Conservation (phyloP, 53 echinoderm and acorn worm genomes). For the Echinarachnius parma region DNA sequence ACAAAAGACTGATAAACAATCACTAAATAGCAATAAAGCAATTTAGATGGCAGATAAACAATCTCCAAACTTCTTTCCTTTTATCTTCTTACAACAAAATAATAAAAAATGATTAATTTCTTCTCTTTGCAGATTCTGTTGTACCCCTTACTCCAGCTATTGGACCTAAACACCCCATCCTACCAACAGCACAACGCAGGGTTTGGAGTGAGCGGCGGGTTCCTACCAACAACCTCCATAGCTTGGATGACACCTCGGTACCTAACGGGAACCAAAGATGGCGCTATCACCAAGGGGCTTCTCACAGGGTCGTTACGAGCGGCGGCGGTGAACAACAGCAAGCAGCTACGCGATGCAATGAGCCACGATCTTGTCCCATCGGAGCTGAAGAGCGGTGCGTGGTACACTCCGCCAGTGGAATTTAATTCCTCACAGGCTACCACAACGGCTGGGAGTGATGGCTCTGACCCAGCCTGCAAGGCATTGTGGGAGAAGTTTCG, state of each 20-base stretch:
- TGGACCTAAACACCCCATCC: conserved; percentile 70
- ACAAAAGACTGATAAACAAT: no score
- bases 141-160: conserved; percentile 69
- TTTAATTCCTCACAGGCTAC: neutral
- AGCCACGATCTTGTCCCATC: conserved; percentile 13
- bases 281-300: conserved; percentile 41
- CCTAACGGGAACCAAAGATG: conserved; percentile 52
- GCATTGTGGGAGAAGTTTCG: conserved; percentile 36
- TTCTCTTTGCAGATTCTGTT: conserved; percentile 48
- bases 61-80: no score
- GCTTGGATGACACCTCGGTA: conserved; percentile 49
- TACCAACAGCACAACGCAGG: conserved; percentile 60
- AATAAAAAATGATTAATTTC: no score
- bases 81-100: no score
- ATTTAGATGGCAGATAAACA: no score
- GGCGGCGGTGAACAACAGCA: conserved; percentile 36
- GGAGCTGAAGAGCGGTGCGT: conserved; percentile 13
- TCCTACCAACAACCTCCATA: conserved; percentile 43
- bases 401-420: neutral
- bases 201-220: conserved; percentile 46
- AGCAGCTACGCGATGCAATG: neutral
- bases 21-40: no score
- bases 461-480: conserved; percentile 8
- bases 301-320: conserved; percentile 54
- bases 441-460: conserved; percentile 6